Evolutionary conservation across 35 echinoderm and acorn worm genomes (phyloP).

Genomic region (Stichopus chloronotus): DNA sequence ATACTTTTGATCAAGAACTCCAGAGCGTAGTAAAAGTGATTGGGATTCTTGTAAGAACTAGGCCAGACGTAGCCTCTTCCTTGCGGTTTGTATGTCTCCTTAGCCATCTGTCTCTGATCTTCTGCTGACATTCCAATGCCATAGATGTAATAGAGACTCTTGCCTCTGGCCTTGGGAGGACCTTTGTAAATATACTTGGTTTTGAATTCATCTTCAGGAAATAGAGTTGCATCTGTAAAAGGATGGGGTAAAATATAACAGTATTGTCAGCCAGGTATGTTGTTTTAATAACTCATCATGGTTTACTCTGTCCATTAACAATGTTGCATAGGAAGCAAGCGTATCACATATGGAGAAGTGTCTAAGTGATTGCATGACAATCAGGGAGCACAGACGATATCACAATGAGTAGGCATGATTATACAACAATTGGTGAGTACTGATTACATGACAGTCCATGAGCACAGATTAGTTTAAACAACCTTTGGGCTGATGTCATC

Average conservation of each 20-base stretch:
- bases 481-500: too few species aligned
- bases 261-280: neutral
- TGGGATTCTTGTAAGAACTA: slow-evolving; percentile 90
- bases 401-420: too few species aligned
- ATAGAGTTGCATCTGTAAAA: slow-evolving; percentile 73
- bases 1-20: slow-evolving; percentile 81
- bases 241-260: neutral
- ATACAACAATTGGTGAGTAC: too few species aligned
- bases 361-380: too few species aligned
- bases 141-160: slow-evolving; percentile 91
- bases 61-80: slow-evolving; percentile 96
- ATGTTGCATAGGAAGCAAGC: too few species aligned
- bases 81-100: slow-evolving; percentile 81
- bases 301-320: too few species aligned
- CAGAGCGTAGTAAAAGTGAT: slow-evolving; percentile 92
- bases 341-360: too few species aligned
- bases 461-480: too few species aligned
- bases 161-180: slow-evolving; percentile 71
- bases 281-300: neutral
- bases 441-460: too few species aligned
- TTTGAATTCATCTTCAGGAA: slow-evolving; percentile 79
- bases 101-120: slow-evolving; percentile 69
- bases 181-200: slow-evolving; percentile 83
- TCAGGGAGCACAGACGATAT: too few species aligned
- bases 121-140: slow-evolving; percentile 89